A percentile compares a stretch with the other conserved stretches of the same genome.
Conservation (phyloP, 2,113 vertebrate species). For the Pollachius pollachius region DNA sequence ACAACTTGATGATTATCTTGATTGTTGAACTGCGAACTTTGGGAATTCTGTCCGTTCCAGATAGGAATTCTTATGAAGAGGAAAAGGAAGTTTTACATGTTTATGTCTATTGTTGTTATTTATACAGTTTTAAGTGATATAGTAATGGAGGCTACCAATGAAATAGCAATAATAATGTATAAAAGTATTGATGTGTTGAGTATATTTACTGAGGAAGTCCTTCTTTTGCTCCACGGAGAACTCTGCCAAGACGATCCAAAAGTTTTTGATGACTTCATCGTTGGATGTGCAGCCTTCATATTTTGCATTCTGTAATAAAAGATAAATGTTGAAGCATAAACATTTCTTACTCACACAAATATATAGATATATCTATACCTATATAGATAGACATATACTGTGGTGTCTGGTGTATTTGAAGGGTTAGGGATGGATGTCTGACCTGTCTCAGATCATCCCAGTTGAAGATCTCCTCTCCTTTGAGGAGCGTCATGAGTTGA, state of each 20-base stretch:
- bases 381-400: no score
- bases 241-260: constrained; percentile 68
- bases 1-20: background rate
- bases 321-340: background rate
- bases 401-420: background rate
- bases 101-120: background rate
- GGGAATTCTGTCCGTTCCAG: constrained; percentile 56
- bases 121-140: background rate
- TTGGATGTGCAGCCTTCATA: fast-evolving
- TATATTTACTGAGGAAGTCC: constrained; percentile 65
- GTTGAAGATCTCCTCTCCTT: constrained; percentile 42
- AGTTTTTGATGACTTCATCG: constrained; percentile 60
- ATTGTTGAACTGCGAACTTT: constrained; percentile 10
- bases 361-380: no score
- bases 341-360: no score
- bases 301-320: constrained; percentile 36
- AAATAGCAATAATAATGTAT: background rate
- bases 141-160: background rate
- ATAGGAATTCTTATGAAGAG: constrained; percentile 55
- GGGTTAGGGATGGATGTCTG: constrained; percentile 11
- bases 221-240: constrained; percentile 66
- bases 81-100: background rate
- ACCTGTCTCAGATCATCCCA: constrained; percentile 62
- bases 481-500: constrained; percentile 57
- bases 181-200: background rate